Evolutionary conservation across 2,888 invertebrate genomes (phyloP), one percentile per base, ranked within the genome.

Genomic region (Incurvaria masculella): DNA sequence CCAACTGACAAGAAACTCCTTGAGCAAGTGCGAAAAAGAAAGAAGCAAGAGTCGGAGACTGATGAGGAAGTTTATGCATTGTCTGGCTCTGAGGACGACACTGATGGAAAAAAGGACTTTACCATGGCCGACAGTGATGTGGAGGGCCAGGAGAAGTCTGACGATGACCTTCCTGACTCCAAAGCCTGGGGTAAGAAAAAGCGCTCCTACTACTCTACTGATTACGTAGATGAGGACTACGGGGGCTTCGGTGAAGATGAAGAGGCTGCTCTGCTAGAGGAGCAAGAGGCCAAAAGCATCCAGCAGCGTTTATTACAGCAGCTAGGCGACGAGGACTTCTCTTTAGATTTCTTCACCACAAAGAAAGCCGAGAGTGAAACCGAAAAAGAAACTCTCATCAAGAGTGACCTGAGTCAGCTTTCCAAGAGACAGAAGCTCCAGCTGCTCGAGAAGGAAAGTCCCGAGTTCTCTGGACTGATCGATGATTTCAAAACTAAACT

Each of bases 181-280:
- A 87, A 88, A 69, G 93, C 94, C 18, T 96, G 96, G 96, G 96
- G 96, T 42, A 87, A 85, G 61, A 87, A 87, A 55, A 89, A 88
- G 58, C 81, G 78, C 50, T 80, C 83, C 27, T 97, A 85, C 65
- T 95, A 94, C 70, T 85, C 89, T 45, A 91, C 94, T 1, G 94
- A 95, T 73, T 94, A 90, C 69, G 86, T 93, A 16, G 95, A 95
- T 75, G 84, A 88, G 59, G 94, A 94, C 69, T 92, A 89, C 75
- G 84, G 87, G 42, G 86, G 87, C 55, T 79, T 74, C 61, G 86
- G 84, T 38, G 81, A 81, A 57, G 87, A 89, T 60, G 86, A 88
- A 56, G 86, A 87, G 57, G 76, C 85, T 55, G 92, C 91, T 4
- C 78, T 87, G 51, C 69, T 74, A 70, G 94, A 94, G 69, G 93